Conservation (phyloP, 2,888 invertebrate species). For the Coelopa pilipes region DNA sequence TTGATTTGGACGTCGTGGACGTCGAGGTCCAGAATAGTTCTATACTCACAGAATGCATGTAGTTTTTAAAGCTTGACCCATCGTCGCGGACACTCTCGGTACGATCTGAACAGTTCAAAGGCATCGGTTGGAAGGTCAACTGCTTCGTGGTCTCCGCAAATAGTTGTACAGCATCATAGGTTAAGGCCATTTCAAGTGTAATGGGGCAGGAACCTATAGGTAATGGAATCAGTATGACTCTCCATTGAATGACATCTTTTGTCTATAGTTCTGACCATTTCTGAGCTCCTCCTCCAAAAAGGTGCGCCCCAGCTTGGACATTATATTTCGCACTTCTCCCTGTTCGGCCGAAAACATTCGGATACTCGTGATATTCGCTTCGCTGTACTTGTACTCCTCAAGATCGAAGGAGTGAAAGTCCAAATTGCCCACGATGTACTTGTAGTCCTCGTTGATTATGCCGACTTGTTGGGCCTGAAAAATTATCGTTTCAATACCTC, state of each 20-base stretch:
- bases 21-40: background rate
- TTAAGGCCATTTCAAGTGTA: constrained; percentile 78
- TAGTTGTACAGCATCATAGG: constrained; percentile 85
- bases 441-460: constrained; percentile 93
- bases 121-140: constrained; percentile 68
- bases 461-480: constrained; percentile 90
- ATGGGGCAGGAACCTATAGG: constrained; percentile 61
- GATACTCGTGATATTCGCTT: constrained; percentile 83
- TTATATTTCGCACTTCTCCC: constrained; percentile 67
- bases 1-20: background rate
- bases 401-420: constrained; percentile 76
- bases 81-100: constrained; percentile 74
- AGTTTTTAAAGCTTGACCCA: constrained; percentile 85
- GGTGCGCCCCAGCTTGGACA: constrained; percentile 52
- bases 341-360: constrained; percentile 74
- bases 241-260: background rate
- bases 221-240: background rate
- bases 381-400: constrained; percentile 81
- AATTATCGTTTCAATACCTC: too few relatives aligned
- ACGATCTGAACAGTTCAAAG: constrained; percentile 71
- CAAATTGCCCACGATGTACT: constrained; percentile 81
- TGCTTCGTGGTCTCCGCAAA: constrained; percentile 81
- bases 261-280: constrained; percentile 50
- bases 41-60: constrained; percentile 69
- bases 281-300: constrained; percentile 53